Evolutionary conservation across 2,888 invertebrate genomes (phyloP).

Genomic region (Ichneumoninae sp.): DNA sequence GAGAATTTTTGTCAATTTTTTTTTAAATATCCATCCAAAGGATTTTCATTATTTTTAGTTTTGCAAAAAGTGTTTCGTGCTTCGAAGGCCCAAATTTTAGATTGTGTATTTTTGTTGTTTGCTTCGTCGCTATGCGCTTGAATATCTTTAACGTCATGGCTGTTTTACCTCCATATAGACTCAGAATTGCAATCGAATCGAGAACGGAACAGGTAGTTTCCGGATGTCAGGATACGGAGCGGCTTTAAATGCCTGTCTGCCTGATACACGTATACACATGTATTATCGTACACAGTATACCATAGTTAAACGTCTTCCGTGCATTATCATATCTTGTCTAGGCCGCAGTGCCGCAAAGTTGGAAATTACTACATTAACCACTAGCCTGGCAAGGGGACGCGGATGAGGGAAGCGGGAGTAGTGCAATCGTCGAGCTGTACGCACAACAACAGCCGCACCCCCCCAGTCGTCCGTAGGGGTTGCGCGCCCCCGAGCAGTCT

Average conservation of each 20-base stretch:
- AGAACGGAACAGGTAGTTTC: neutral
- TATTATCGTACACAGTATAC: slow-evolving; percentile 25
- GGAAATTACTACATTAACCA: slow-evolving; percentile 75
- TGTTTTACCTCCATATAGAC: neutral
- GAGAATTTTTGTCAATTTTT: too few relatives aligned
- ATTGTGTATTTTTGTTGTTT: too few relatives aligned
- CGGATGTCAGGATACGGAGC: neutral
- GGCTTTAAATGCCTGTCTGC: slow-evolving; percentile 18
- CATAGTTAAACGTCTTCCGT: slow-evolving; percentile 55
- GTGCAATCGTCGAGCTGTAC: slow-evolving; percentile 25
- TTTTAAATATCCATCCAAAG: too few relatives aligned
- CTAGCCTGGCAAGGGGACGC: slow-evolving; percentile 17
- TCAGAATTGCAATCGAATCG: neutral
- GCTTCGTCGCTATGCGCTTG: too few relatives aligned
- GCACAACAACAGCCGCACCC: neutral
- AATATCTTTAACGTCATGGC: too few relatives aligned
- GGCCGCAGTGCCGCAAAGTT: slow-evolving; percentile 74
- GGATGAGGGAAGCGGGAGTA: slow-evolving; percentile 36
- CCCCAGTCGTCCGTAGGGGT: slow-evolving; percentile 4
- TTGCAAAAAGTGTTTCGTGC: too few relatives aligned
- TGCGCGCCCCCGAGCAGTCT: slow-evolving; percentile 26
- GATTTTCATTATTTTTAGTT: too few relatives aligned
- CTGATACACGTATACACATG: slow-evolving; percentile 14
- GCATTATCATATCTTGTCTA: slow-evolving; percentile 75
- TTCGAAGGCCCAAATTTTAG: too few relatives aligned